Evolutionary conservation across 2,113 vertebrate species (phyloP).

Genomic region (Poecilia latipinna): DNA sequence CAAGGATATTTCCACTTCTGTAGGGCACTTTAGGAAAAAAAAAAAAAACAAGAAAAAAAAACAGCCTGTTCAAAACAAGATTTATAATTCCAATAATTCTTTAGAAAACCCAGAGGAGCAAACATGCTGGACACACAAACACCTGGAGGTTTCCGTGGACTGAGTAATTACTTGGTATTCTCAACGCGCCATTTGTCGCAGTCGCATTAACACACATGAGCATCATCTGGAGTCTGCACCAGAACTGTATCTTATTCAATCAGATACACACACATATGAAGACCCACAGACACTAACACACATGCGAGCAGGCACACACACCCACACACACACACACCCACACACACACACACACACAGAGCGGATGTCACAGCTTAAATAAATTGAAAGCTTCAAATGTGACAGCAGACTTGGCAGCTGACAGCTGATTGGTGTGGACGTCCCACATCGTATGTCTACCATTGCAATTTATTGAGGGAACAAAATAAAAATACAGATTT

Average conservation of each 20-base stretch:
- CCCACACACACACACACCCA: conserved; percentile 1
- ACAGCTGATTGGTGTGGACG: conserved; percentile 21
- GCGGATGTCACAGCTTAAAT: conserved; percentile 22
- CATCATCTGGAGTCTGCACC: conserved; percentile 61
- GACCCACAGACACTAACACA: conserved; percentile 6
- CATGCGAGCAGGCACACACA: background rate
- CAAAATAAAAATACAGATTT: background rate
- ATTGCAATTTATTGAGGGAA: background rate
- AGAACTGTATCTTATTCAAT: conserved; percentile 14
- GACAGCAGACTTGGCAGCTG: conserved; percentile 39
- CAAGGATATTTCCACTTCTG: background rate
- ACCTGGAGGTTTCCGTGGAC: conserved; percentile 14
- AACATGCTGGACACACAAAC: background rate
- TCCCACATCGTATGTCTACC: conserved; percentile 15
- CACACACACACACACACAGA: conserved; percentile 15
- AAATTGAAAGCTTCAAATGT: conserved; percentile 35
- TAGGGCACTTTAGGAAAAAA: background rate
- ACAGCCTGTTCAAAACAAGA: conserved; percentile 21
- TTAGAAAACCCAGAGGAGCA: background rate
- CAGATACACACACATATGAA: background rate
- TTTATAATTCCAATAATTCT: conserved; percentile 15
- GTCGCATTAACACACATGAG: conserved; percentile 65
- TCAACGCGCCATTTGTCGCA: conserved; percentile 54
- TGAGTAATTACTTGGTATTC: conserved; percentile 35
- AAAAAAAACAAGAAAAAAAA: conserved; percentile 20